These are phyloP conservation scores for Jacana jacana DNA, from an alignment of 2,113 vertebrate genomes.

Conservation along the genomic window DNA sequence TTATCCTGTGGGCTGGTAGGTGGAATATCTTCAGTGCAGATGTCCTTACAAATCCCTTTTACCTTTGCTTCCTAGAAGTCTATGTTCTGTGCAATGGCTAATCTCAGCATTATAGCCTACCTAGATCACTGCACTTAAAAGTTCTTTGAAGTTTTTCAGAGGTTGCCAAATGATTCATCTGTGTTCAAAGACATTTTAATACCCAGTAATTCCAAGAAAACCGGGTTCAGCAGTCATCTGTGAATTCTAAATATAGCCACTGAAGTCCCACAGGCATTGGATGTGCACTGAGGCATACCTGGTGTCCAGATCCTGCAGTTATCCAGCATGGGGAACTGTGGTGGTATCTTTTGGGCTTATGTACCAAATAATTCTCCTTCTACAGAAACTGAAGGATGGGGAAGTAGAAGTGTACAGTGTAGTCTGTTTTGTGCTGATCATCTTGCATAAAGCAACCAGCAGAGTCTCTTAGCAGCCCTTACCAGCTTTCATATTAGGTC, in stretches of 20 bases:
- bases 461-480: neutral
- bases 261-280: neutral
- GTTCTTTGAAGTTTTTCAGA: neutral
- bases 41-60: neutral
- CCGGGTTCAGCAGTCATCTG: neutral
- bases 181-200: neutral
- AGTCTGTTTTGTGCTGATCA: neutral
- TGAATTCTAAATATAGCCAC: neutral
- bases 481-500: neutral
- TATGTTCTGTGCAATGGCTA: neutral
- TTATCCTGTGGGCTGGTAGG: neutral
- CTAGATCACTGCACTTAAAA: neutral
- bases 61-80: neutral
- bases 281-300: rapidly evolving
- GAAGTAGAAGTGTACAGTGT: neutral
- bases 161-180: neutral
- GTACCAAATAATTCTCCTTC: neutral
- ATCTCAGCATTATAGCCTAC: neutral
- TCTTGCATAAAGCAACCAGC: neutral
- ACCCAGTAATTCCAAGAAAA: neutral
- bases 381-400: neutral
- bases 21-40: neutral
- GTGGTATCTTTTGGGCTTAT: neutral
- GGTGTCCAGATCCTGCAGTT: neutral
- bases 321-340: neutral